Evolutionary conservation across 2,888 invertebrate species (phyloP).

Genomic region (Dicyrtomina minuta): DNA sequence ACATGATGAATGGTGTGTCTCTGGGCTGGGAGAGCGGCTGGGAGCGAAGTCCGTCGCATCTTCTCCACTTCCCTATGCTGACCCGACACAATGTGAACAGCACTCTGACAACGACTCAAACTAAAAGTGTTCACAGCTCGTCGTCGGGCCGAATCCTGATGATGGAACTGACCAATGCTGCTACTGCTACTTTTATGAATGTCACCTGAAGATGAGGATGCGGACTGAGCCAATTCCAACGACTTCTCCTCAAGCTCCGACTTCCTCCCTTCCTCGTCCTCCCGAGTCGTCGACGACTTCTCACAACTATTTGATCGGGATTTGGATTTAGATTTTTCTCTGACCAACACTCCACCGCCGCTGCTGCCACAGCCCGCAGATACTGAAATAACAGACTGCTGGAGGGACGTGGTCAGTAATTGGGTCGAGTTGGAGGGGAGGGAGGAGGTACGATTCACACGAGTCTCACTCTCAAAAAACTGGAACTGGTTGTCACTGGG

Average conservation of each 20-base stretch:
- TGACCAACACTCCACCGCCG: no score
- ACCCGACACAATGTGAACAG: constrained; percentile 20
- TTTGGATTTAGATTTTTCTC: no score
- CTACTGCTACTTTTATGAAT: constrained; percentile 4
- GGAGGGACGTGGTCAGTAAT: no score
- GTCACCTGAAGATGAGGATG: background rate
- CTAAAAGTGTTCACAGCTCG: constrained; percentile 19
- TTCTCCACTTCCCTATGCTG: constrained; percentile 37
- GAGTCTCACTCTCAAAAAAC: no score
- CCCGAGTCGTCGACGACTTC: background rate
- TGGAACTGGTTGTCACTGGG: no score
- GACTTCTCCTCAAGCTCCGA: background rate
- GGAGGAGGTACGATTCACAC: no score
- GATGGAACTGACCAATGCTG: background rate
- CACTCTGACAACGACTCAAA: constrained; percentile 29
- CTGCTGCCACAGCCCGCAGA: no score
- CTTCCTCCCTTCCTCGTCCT: background rate
- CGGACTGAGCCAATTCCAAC: no score
- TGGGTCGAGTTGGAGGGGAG: no score
- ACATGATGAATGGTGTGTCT: constrained; percentile 48
- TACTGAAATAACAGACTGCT: no score
- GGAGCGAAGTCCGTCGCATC: constrained; percentile 53
- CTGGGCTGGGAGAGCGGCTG: constrained; percentile 51
- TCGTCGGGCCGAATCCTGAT: constrained; percentile 13
- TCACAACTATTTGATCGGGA: no score